phyloP scores from a whole-genome alignment of 2,797 vertebrate species.

The Hippopotamyrus pictus region DNA sequence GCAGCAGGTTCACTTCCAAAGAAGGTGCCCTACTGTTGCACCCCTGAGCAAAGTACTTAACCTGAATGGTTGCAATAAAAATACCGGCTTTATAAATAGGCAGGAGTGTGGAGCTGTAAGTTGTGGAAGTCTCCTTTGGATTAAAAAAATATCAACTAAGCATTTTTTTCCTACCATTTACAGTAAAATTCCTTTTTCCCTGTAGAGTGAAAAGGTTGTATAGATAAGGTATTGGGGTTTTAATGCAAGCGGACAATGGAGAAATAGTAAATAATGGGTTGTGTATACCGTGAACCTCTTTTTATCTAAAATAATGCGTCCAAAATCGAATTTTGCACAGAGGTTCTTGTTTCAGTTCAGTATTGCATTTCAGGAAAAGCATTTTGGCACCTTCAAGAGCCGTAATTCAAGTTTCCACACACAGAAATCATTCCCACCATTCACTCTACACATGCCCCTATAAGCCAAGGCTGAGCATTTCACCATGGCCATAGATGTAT shows the following conservation, averaged over 20 bases:
- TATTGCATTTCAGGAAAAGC: neutral
- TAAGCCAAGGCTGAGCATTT: neutral
- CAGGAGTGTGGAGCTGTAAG: neutral
- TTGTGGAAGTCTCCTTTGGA: slow-evolving; percentile 9
- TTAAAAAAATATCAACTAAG: slow-evolving; percentile 3
- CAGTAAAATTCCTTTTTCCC: neutral
- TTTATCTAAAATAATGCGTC: neutral
- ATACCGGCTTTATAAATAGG: slow-evolving; percentile 9
- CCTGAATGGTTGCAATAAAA: slow-evolving; percentile 13
- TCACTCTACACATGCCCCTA: neutral
- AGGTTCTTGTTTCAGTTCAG: neutral
- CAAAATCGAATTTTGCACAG: neutral
- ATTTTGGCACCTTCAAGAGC: neutral
- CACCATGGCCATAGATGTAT: neutral
- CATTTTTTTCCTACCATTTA: slow-evolving; percentile 1
- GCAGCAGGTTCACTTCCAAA: neutral
- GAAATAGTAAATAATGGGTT: neutral
- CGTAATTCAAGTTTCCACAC: neutral
- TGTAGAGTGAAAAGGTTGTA: neutral
- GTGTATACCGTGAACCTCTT: neutral
- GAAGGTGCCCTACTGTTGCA: neutral
- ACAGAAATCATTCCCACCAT: neutral
- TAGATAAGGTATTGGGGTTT: neutral
- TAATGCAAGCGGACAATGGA: neutral
- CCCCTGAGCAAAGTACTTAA: slow-evolving; percentile 7